Evolutionary conservation across 1,140 invertebrate genomes (phyloP), one percentile per base, ranked within the genome.

Genomic region (Eufriesea mexicana): DNA sequence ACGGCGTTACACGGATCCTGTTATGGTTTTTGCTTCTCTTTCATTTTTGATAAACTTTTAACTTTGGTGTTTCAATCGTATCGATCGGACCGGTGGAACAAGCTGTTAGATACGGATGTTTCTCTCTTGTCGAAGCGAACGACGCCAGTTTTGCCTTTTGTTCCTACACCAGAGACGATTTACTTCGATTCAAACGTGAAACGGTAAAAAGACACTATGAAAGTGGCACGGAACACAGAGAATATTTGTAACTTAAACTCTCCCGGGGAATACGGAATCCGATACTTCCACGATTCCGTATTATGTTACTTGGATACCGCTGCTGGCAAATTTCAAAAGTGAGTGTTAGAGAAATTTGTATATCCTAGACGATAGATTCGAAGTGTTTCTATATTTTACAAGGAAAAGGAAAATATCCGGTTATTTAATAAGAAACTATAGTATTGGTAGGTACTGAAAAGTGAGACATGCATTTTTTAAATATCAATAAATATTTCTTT

Each of bases 241-340:
- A 78, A 83, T 78, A 83, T 83, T 78, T 83, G 80, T 83, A 83
- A 83, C 74, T 59, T 71, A 78, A 83, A 83, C 54, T 83, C 74
- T 70, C 74, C 23, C 7, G 45, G 74, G 62, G 18, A 25, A 42
- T 55, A 45, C 35, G 55, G 66, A 78, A 83, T 83, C 80, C 80
- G 64, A 78, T 83, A 83, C 51, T 25, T 68, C n/a, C 42, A 35
- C 61, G 45, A 74, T 81, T 66, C 57, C 54, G 72, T 76, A 68
- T 76, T 42, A 20, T 74, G 80, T 77, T 77, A 70, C 47, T 68
- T 45, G 54, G 61, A 7, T 47, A 49, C 25, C 14, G 49, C 75
- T 45, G 23, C n/a, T 54, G 23, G 74, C 47, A 55, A 70, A 62
- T 78, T 78, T 68, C 62, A 47, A 28, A 61, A 62, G 55, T 25